Base-by-base conservation (phyloP, 2,888 invertebrate species). In the Diadegma fenestrale region DNA sequence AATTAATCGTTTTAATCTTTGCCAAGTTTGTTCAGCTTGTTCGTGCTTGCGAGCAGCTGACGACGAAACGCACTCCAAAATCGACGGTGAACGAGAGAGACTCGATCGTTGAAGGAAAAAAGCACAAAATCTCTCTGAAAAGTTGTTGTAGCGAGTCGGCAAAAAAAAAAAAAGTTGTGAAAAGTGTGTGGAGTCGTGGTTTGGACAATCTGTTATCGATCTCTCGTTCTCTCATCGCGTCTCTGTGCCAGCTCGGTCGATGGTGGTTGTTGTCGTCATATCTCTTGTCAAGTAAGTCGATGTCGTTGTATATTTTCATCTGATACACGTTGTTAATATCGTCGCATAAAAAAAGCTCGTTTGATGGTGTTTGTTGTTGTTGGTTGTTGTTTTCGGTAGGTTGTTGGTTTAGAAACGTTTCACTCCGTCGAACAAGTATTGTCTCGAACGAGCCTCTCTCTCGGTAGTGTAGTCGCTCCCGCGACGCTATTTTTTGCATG, bases 401-500 rank as follows among this genome's bases (percentile, higher is more conserved):
- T 63, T 37, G 33, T 37, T 58, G 8, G 14, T n/a, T 63, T n/a
- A 10, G 41, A 43, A 43, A 51, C 37, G 51, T 66, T 73, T 54
- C 66, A 61, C 64, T 64, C 76, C 91, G 91, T 92, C 92, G 91
- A 92, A 92, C 90, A 93, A 87, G 91, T 91, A 92, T 90, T 93
- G 91, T 92, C 91, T 94, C 92, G 92, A 92, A 93, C 91, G 92
- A 93, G 93, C 92, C 92, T 78, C 81, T 61, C 45, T 64, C 30
- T 84, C 63, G 71, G 69, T 71, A 64, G 71, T 84, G 71, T 73
- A 93, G 93, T 93, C 93, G 93, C 93, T 93, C 93, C 93, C 93
- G 93, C 93, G 93, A 93, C 93, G 90, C 90, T 76, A 63, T 76
- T 45, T 64, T 91, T 81, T 80, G 92, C 92, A 92, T 94, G 92